Conservation (phyloP, 1,140 invertebrate species). For the Gonatopus flavifemur region DNA sequence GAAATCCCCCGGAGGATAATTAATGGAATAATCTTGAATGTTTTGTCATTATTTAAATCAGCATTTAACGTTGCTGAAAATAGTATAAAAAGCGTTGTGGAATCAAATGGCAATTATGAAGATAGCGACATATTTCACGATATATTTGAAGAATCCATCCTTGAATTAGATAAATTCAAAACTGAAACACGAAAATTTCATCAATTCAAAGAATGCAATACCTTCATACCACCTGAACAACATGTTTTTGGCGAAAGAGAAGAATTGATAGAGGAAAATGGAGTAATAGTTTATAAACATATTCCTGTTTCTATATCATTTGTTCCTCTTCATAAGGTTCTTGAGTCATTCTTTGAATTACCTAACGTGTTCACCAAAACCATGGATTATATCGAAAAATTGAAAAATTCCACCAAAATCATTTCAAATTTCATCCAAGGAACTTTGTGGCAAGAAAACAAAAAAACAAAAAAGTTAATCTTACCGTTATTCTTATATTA, state of each 20-base stretch:
- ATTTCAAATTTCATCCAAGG: slow-evolving; percentile 32
- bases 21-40: neutral
- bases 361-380: slow-evolving; percentile 9
- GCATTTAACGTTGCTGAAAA: neutral
- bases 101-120: neutral
- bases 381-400: neutral
- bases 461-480: neutral
- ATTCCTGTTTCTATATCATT: neutral
- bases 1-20: neutral
- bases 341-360: slow-evolving; percentile 14
- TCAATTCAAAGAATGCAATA: neutral
- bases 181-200: neutral
- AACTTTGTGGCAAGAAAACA: slow-evolving; percentile 26
- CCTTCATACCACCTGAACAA: slow-evolving; percentile 2
- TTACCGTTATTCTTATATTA: neutral
- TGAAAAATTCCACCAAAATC: slow-evolving; percentile 6
- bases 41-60: neutral
- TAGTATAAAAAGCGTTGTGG: neutral
- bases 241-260: slow-evolving; percentile 3
- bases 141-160: neutral
- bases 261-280: slow-evolving; percentile 1
- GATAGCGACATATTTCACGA: no score
- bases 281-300: neutral
- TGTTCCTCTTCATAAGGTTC: slow-evolving; percentile 5
- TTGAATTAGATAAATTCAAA: neutral